Conservation (phyloP, 2,797 vertebrate species). For the Parambassis ranga region DNA sequence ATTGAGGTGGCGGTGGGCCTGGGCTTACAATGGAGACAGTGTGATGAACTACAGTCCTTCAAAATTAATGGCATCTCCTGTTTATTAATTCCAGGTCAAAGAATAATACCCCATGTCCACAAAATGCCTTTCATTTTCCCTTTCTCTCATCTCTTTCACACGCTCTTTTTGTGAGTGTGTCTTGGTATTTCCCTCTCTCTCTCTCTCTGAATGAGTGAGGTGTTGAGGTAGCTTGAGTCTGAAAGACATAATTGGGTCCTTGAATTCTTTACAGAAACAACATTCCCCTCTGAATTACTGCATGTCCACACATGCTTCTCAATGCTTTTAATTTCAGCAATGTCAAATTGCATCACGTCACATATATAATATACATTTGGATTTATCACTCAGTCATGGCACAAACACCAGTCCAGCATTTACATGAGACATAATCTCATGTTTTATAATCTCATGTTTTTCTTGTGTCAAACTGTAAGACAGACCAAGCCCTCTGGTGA, state of each 20-base stretch:
- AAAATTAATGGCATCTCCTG: conserved; percentile 34
- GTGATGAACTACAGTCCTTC: conserved; percentile 9
- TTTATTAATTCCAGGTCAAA: conserved; percentile 52
- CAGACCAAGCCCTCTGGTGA: neutral
- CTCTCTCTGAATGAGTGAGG: conserved; percentile 38
- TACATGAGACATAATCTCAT: neutral
- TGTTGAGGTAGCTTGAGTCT: conserved; percentile 21
- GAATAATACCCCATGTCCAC: conserved; percentile 14
- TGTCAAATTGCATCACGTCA: conserved; percentile 18
- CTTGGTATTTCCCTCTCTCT: neutral
- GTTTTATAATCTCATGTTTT: no score
- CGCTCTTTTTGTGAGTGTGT: neutral
- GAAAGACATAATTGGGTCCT: conserved; percentile 60
- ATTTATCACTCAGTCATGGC: conserved; percentile 15
- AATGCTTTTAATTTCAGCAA: conserved; percentile 31
- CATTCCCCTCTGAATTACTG: conserved; percentile 31
- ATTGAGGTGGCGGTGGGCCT: conserved; percentile 27
- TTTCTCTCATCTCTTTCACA: conserved; percentile 10
- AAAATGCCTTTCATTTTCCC: conserved; percentile 2
- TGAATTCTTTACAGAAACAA: conserved; percentile 58
- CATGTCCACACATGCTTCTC: conserved; percentile 12
- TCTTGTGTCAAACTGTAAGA: no score
- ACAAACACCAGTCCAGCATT: conserved; percentile 9
- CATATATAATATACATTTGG: conserved; percentile 14
- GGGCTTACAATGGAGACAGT: conserved; percentile 27